Evolutionary conservation across 2,888 invertebrate species (phyloP), one percentile per base, ranked within the genome.

Genomic region (Orgyia antiqua): DNA sequence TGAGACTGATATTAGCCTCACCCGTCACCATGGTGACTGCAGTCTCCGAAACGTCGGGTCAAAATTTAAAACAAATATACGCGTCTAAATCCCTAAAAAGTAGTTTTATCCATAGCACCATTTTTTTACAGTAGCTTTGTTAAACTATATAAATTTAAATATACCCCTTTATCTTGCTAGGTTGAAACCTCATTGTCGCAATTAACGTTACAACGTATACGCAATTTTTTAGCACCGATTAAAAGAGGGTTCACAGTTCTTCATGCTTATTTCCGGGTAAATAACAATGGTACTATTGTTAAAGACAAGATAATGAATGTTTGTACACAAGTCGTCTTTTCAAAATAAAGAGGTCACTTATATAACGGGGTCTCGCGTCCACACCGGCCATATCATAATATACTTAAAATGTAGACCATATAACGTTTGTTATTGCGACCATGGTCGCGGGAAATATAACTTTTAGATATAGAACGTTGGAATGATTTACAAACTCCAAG

Each of bases 211-310:
- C 18, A 2, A 18, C 18, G 18, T 18, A n/a, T 7, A 40, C 46
- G 53, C 44, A 49, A 54, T 63, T 68, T 74, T 68, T 68, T 49
- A 45, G 63, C 69, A 71, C 52, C 54, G 49, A 67, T 63, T 52
- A 47, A 67, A 24, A 1, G 2, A 10, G 5, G 6, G 7, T 28
- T 12, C 11, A n/a, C 10, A 27, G 24, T 17, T 15, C 17, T n/a
- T n/a, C n/a, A n/a, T n/a, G 24, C 11, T 51, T 45, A 59, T 62
- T 70, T 70, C 66, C 58, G 60, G 45, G 63, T 58, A 72, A 63
- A 58, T 68, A 68, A 74, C 76, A 76, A 74, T 74, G 56, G 59
- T 33, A 32, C 60, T 51, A 74, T 79, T 76, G 75, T 78, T 58
- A 21, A 8, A 17, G 8, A 7, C 10, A 13, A 8, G 15, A 26